Percentiles rank a stretch among this genome's conserved stretches.
Evolutionary conservation across 2,888 invertebrate genomes (phyloP).

Genomic region (Apodemia zela): DNA sequence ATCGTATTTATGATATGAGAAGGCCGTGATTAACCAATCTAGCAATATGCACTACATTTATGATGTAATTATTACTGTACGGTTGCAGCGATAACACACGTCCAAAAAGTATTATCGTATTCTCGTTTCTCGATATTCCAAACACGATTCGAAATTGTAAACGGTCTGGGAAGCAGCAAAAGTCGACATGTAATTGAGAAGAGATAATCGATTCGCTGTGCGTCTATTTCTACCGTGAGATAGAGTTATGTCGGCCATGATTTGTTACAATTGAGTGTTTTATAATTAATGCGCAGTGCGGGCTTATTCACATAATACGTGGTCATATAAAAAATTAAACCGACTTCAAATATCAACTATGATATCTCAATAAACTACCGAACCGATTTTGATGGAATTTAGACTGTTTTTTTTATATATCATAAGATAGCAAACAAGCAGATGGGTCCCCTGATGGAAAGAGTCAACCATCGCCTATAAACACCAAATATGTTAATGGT

Average conservation of each 20-base stretch:
- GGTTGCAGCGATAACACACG: conserved; percentile 2
- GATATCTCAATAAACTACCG: too few relatives aligned
- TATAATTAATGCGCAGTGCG: background rate
- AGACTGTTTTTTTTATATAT: too few relatives aligned
- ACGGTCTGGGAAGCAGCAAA: conserved; percentile 42
- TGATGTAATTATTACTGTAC: background rate
- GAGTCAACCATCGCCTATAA: too few relatives aligned
- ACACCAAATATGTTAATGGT: too few relatives aligned
- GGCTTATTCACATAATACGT: too few relatives aligned
- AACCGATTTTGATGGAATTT: too few relatives aligned
- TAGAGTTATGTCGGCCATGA: conserved; percentile 2
- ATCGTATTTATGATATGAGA: too few relatives aligned
- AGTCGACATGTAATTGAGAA: conserved; percentile 40
- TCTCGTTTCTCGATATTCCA: conserved; percentile 9
- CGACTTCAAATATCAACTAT: too few relatives aligned
- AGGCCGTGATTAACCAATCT: background rate
- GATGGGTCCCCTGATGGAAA: too few relatives aligned
- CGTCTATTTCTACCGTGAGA: conserved; percentile 22
- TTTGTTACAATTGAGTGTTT: background rate
- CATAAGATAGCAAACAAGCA: too few relatives aligned
- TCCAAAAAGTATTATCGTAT: background rate
- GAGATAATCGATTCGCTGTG: conserved; percentile 47
- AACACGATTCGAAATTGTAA: conserved; percentile 40
- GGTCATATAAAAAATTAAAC: too few relatives aligned
- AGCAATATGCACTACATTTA: background rate